phyloP scores from a whole-genome alignment of 2,797 vertebrate species.

The Molossus molossus region DNA sequence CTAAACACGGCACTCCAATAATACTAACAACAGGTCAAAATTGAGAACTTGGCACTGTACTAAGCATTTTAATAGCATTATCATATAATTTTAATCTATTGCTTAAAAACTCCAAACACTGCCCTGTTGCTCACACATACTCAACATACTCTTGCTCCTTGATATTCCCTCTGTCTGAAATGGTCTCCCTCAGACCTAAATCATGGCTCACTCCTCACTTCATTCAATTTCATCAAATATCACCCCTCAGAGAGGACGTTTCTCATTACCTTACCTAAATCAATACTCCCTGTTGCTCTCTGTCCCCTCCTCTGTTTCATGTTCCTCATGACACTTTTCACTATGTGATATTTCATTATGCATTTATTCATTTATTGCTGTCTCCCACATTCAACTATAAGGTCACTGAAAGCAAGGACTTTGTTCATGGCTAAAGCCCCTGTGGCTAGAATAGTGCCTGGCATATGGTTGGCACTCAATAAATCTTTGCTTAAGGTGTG shows the following conservation, averaged over 20 bases:
- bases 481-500: constrained; percentile 16
- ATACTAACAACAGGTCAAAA: not conserved
- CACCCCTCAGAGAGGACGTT: not conserved
- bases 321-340: not conserved
- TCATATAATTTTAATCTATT: not conserved
- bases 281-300: not conserved
- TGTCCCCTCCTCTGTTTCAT: not conserved
- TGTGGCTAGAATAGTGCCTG: not conserved
- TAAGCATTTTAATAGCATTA: constrained; percentile 37
- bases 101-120: not conserved
- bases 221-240: constrained; percentile 13
- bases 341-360: not conserved
- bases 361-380: not conserved
- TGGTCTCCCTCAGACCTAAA: not conserved
- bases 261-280: not conserved
- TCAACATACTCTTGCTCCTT: not conserved
- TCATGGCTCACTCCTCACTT: constrained; percentile 28
- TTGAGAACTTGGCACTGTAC: not conserved
- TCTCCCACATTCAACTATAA: not conserved
- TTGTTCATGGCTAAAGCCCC: not conserved
- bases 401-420: constrained; percentile 33
- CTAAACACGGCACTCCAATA: not conserved
- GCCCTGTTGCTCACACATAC: not conserved
- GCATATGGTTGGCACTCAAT: not conserved
- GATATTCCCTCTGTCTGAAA: not conserved